Evolutionary conservation across 2,113 vertebrate genomes (phyloP).

Genomic region (Sinocyclocheilus maitianheensis): DNA sequence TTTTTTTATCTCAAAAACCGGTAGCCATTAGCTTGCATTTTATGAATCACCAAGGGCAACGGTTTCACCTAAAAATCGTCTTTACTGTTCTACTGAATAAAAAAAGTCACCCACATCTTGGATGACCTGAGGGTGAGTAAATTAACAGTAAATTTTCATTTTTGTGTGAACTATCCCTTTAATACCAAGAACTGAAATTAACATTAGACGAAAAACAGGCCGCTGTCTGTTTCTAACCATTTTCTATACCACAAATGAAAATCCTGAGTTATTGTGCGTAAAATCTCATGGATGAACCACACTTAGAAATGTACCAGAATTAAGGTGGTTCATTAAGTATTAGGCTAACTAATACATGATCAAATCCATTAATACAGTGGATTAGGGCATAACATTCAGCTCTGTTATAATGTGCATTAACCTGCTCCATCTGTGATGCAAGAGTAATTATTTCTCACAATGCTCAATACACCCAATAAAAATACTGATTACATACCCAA

Average conservation of each 20-base stretch:
- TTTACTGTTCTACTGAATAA: too few species aligned
- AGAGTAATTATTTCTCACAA: background rate
- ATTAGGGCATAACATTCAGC: background rate
- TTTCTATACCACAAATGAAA: background rate
- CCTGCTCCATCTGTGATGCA: background rate
- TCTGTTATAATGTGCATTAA: background rate
- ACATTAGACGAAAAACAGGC: background rate
- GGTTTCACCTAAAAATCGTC: too few species aligned
- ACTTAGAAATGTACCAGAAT: background rate
- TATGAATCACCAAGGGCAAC: too few species aligned
- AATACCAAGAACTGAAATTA: background rate
- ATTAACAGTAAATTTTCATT: too few species aligned
- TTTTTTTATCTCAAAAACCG: too few species aligned
- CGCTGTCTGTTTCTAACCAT: background rate
- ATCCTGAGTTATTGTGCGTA: background rate
- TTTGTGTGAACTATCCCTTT: too few species aligned
- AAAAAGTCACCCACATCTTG: too few species aligned
- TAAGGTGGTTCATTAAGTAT: background rate
- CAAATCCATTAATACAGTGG: conserved; percentile 13
- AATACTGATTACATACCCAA: background rate
- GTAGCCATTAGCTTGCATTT: too few species aligned
- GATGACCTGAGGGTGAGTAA: too few species aligned
- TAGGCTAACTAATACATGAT: conserved; percentile 19
- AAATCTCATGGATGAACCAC: background rate
- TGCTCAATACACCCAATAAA: background rate